A percentile compares a stretch with the other conserved stretches of the same genome.
These are phyloP conservation scores for Anoplophora glabripennis DNA, from an alignment of 1,140 invertebrate genomes.

Conservation along the genomic window DNA sequence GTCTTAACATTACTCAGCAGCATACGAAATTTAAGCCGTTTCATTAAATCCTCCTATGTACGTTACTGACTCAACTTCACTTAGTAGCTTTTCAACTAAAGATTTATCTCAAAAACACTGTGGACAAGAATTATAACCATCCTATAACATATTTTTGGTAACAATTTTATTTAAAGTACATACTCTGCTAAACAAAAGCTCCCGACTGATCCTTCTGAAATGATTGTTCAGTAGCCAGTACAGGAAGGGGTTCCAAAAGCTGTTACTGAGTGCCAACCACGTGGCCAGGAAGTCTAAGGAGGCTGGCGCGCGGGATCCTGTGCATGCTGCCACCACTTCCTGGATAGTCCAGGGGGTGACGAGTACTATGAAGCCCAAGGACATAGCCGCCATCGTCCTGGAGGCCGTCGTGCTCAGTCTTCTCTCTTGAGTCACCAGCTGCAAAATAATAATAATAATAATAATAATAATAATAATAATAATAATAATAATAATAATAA, in stretches of 20 bases:
- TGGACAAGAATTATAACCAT: no score
- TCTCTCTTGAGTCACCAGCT: constrained; percentile 68
- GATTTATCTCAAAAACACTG: no score
- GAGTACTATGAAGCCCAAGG: constrained; percentile 82
- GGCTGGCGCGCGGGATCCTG: constrained; percentile 74
- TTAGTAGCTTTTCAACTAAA: no score
- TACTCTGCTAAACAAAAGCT: constrained; percentile 72
- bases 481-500: no score
- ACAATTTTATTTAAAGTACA: constrained; percentile 24
- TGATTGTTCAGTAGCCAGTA: constrained; percentile 84
- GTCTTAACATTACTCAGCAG: no score
- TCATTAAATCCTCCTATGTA: no score
- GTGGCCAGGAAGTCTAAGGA: constrained; percentile 79
- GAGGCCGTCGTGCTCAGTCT: constrained; percentile 74
- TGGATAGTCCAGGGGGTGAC: constrained; percentile 85
- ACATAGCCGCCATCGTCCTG: constrained; percentile 84
- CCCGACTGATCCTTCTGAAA: constrained; percentile 74
- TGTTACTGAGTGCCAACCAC: constrained; percentile 81
- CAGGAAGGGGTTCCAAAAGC: constrained; percentile 84
- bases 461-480: no score
- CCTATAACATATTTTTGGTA: no score
- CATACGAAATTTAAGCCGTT: no score
- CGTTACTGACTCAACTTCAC: no score
- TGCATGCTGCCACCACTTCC: constrained; percentile 83
- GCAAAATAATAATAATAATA: no score